Evolutionary conservation across 2,888 invertebrate genomes (phyloP), one percentile per base, ranked within the genome.

Genomic region (Drosophila diplacantha): DNA sequence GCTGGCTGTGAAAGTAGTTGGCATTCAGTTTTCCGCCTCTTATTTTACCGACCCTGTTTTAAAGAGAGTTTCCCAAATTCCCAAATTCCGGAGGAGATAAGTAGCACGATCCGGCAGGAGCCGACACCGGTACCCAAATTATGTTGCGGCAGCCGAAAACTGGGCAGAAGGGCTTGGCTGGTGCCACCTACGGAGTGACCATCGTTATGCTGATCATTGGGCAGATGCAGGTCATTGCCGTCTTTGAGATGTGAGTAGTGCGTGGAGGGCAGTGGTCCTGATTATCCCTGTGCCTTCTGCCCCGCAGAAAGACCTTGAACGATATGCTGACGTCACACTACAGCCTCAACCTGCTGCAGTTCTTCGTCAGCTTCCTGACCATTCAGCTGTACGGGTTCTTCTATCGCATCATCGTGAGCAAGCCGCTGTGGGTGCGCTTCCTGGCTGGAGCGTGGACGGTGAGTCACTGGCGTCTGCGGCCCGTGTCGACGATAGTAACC

Each of bases 371-470:
- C 56, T 83, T 83, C 14, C n/a, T 79, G 43, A 71, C 79, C 39
- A 60, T 80, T 37, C 77, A 82, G 46, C 35, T 79, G 22, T 82
- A 82, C 9, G 83, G 74, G 6, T 82, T 82, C 41, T 79, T 80
- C 8, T 80, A 64, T 35, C 71, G 70, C 26, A 39, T 68, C 0
- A 41, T 82, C 1, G 69, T 39, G 0, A 24, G 58, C 3, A 73
- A 65, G 11, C 1, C 64, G 2, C 24, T 14, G 2, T 77, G 63
- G 66, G 54, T 53, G 31, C 70, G 80, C 3, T 0, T 69, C 2
- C 5, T 64, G 3, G 57, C 55, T 6, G 77, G 64, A n/a, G 8
- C 70, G n/a, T 79, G 83, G 79, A 79, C 81, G 59, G 79, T 81
- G 67, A 66, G 58, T 43, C 31, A 31, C 5, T 31, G 14, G 5